Base-by-base conservation (phyloP, 2,113 vertebrate genomes). In the Plotosus lineatus region DNA sequence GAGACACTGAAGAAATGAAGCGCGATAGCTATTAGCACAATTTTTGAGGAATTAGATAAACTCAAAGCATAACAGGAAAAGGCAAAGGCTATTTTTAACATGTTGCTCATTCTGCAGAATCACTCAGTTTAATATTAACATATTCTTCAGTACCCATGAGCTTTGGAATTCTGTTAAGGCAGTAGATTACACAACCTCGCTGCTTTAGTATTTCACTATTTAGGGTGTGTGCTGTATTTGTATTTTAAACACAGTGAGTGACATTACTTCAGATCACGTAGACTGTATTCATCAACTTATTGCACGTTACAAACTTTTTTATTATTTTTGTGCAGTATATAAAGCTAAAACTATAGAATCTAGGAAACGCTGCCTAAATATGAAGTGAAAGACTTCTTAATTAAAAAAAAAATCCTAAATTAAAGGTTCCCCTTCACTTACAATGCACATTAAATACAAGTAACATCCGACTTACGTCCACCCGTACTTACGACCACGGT, bases 241-340 rank as follows among this genome's bases (percentile, higher is more conserved):
- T 77, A 31, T 36, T 63, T 48, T 48, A 55, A 75, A 74, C 58
- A 58, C 69, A 75, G 77, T 75, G 73, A 78, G 48, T 33, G 50
- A 31, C 75, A 78, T 12, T 48, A 40, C 17, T 78, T 69, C 66
- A 78, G 33, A 56, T 68, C 48, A 14, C 10, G 56, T 56, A 68
- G 46, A 65, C 74, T 73, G 78, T 42, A 44, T 72, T 83, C 75
- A 69, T 82, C 77, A 82, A 60, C 53, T 44, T 53, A 48, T 28
- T 2, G 26, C 44, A 46, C 31, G 26, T 48, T 73, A 48, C 15
- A 48, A 12, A 12, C 12, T 23, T 56, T 21, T 56, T 56, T 56
- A 6, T 55, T 6, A 44, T 44, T 58, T 58, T 56, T 73, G n/a
- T 38, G 61, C 48, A 42, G 33, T 21, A 55, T 38, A 55, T 26